Base-by-base conservation (phyloP, 2,797 vertebrate species). In the Mareca strepera region DNA sequence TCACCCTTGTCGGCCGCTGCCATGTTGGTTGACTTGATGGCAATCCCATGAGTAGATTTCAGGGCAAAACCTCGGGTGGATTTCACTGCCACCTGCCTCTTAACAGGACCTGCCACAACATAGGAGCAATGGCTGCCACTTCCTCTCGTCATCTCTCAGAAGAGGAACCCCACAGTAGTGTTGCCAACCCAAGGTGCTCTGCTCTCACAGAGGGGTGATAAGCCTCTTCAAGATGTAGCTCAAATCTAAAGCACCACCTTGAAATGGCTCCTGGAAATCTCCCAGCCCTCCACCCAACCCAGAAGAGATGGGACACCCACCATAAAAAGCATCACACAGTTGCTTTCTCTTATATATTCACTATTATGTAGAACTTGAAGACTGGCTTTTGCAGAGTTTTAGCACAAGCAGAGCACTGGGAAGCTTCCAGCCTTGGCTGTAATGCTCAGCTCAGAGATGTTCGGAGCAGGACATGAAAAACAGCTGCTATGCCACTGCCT, bases 41-140 rank as follows among this genome's bases (percentile, higher is more conserved):
- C 98, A 76, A 99, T 98, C 11, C 99, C 98, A 13, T 99, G 99
- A 2, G 98, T 98, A 17, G 98, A 98, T 53, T 99, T 99, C 21
- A 99, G 97, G 82, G 99, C 99, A 7, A 99, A 98, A 85, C 99
- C 99, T 0, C 99, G 98, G 0, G 99, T 99, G 67, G 99, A 99
- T 91, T 99, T 99, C 74, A 99, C 99, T 0, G 99, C 99, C 81
- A 99, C 99, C 89, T 99, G 99, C 92, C 99, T 98, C 96, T 99
- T 99, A 3, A 97, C 96, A 2, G 98, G 98, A 5, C 98, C 99
- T 99, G 96, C 82, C 11, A 3, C 1, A 29, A 14, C 68, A 33
- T 0, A 55, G 58, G 8, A 20, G 13, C 12, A 0, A 3, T 16
- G 2, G 0, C 28, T 2, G 17, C 10, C 0, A 0, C 1, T 1